Percentiles rank a stretch among this genome's conserved stretches.
Evolutionary conservation across 1,140 invertebrate genomes (phyloP).

Genomic region (Zaprionus tsacasi): DNA sequence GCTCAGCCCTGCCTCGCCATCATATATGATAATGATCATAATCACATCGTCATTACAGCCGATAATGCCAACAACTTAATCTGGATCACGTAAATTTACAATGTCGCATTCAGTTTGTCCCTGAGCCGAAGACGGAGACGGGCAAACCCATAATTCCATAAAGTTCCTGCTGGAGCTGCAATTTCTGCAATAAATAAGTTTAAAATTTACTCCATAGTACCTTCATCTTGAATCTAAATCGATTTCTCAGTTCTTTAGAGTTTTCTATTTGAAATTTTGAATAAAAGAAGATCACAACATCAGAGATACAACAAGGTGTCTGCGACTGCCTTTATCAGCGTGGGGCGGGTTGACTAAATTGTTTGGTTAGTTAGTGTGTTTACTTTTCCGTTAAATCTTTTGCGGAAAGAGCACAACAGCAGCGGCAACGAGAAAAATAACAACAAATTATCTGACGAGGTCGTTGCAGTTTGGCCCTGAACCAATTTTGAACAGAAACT

Average conservation of each 20-base stretch:
- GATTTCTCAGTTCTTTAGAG: background rate
- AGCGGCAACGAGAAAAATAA: constrained; percentile 16
- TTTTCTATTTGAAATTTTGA: background rate
- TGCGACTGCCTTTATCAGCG: constrained; percentile 16
- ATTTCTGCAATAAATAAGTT: background rate
- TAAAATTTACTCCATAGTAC: background rate
- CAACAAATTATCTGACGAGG: constrained; percentile 49
- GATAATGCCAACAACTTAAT: constrained; percentile 68
- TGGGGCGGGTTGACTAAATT: constrained; percentile 22
- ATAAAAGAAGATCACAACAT: background rate
- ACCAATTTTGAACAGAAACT: constrained; percentile 55
- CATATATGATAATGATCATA: constrained; percentile 49
- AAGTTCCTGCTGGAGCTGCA: background rate
- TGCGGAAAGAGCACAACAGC: constrained; percentile 11
- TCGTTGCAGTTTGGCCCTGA: constrained; percentile 55
- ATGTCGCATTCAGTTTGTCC: background rate
- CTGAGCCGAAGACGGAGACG: background rate
- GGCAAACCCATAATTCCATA: background rate
- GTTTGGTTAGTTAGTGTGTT: constrained; percentile 38
- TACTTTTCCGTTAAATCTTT: constrained; percentile 23
- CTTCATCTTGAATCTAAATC: background rate
- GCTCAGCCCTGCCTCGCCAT: background rate
- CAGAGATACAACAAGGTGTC: background rate
- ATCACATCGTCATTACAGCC: constrained; percentile 51
- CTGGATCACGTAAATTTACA: constrained; percentile 39